phyloP scores from a whole-genome alignment of 2,888 invertebrate species.

The Ametastegia equiseti region DNA sequence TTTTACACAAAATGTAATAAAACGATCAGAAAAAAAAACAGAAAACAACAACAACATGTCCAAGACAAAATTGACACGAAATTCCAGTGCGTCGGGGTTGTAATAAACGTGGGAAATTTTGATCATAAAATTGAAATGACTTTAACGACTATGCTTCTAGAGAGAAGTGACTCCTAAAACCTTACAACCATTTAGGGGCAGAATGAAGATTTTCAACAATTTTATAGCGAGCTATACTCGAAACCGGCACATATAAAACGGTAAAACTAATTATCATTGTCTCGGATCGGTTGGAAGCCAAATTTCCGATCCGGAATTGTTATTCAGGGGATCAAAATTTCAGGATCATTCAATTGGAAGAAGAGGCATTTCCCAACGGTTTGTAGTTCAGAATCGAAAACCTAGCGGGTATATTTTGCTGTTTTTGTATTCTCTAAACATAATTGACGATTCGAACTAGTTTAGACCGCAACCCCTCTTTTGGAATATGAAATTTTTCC shows the following conservation, averaged over 20 bases:
- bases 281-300: too few relatives aligned
- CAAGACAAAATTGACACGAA: neutral
- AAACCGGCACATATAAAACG: too few relatives aligned
- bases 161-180: neutral
- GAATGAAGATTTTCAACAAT: neutral
- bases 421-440: slow-evolving; percentile 1
- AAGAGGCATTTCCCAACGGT: too few relatives aligned
- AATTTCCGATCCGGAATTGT: too few relatives aligned
- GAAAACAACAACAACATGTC: neutral
- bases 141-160: neutral
- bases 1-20: too few relatives aligned
- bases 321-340: too few relatives aligned
- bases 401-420: neutral
- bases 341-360: too few relatives aligned
- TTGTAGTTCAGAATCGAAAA: too few relatives aligned
- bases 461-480: neutral
- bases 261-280: too few relatives aligned
- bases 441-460: neutral
- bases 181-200: neutral
- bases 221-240: neutral
- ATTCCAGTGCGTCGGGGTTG: neutral
- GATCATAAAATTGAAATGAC: slow-evolving; percentile 11
- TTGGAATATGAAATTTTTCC: neutral
- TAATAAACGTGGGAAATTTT: slow-evolving; percentile 10
- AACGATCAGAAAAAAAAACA: too few relatives aligned